These are phyloP conservation scores for Asobara japonica DNA, from an alignment of 1,140 invertebrate species.

Conservation along the genomic window DNA sequence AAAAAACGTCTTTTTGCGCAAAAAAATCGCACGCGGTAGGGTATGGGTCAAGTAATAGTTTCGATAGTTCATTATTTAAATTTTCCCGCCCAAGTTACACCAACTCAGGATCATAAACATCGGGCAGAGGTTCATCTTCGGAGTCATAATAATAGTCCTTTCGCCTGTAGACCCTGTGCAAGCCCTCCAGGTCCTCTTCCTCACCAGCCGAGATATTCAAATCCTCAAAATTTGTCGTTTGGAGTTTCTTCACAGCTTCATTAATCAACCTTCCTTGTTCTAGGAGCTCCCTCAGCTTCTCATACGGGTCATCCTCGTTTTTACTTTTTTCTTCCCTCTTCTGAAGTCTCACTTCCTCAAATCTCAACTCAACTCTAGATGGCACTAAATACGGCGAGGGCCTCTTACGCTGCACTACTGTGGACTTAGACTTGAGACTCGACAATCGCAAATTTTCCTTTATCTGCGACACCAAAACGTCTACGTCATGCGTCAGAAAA, in stretches of 20 bases:
- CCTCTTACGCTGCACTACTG: slow-evolving; percentile 59
- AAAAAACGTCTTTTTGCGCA: not conserved
- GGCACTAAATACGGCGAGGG: slow-evolving; percentile 73
- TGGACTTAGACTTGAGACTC: slow-evolving; percentile 59
- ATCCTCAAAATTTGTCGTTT: slow-evolving; percentile 22
- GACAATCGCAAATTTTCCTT: slow-evolving; percentile 75
- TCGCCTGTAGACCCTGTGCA: slow-evolving; percentile 72
- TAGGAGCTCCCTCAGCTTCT: not conserved
- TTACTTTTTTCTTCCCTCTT: slow-evolving; percentile 4
- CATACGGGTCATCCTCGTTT: slow-evolving; percentile 39
- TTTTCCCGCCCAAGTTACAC: slow-evolving; percentile 49
- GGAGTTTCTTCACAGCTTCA: slow-evolving; percentile 30
- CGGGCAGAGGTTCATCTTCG: slow-evolving; percentile 47
- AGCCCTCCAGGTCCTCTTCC: slow-evolving; percentile 74
- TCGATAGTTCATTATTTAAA: too few species aligned
- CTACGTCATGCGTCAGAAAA: slow-evolving; percentile 70
- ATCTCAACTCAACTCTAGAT: slow-evolving; percentile 59
- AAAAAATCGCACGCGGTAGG: too few species aligned
- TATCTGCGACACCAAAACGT: slow-evolving; percentile 75
- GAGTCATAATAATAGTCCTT: slow-evolving; percentile 55
- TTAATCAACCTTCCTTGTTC: slow-evolving; percentile 28
- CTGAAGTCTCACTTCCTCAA: not conserved
- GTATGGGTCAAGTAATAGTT: too few species aligned
- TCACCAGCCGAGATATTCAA: not conserved
- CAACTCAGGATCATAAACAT: slow-evolving; percentile 45